Evolutionary conservation across 2,888 invertebrate species (phyloP).

Genomic region (Drepanosiphum platanoidis): DNA sequence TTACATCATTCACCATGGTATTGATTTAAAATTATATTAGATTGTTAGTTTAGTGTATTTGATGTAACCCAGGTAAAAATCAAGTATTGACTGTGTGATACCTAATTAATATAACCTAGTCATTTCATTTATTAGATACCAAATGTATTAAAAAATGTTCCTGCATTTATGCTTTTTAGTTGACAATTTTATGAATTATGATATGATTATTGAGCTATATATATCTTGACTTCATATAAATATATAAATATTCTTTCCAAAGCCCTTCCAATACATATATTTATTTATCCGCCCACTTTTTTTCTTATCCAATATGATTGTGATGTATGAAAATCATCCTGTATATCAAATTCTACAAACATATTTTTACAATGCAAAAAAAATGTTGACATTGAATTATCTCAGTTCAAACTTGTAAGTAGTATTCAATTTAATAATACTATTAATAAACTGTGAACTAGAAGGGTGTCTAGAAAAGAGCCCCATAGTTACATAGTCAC

Average conservation of each 20-base stretch:
- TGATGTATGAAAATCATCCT: too few relatives aligned
- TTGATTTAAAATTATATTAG: neutral
- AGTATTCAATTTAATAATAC: too few relatives aligned
- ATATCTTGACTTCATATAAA: neutral
- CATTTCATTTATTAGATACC: slow-evolving; percentile 20
- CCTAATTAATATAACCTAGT: slow-evolving; percentile 34
- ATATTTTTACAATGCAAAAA: too few relatives aligned
- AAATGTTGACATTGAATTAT: too few relatives aligned
- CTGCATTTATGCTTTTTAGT: slow-evolving; percentile 5
- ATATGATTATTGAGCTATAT: neutral
- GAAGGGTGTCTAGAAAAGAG: too few relatives aligned
- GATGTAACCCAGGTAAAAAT: neutral
- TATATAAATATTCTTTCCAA: neutral
- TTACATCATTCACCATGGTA: neutral
- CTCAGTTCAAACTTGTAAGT: too few relatives aligned
- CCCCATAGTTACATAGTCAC: too few relatives aligned
- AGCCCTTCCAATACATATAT: neutral
- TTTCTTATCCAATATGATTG: neutral
- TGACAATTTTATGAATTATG: neutral
- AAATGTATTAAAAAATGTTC: slow-evolving; percentile 50
- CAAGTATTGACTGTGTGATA: slow-evolving; percentile 14
- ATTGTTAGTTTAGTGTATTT: slow-evolving; percentile 29
- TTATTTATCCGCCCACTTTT: neutral
- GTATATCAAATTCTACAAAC: too few relatives aligned
- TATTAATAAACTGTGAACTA: too few relatives aligned